Evolutionary conservation across 2,113 vertebrate species (phyloP).

Genomic region (Pelodiscus sinensis): DNA sequence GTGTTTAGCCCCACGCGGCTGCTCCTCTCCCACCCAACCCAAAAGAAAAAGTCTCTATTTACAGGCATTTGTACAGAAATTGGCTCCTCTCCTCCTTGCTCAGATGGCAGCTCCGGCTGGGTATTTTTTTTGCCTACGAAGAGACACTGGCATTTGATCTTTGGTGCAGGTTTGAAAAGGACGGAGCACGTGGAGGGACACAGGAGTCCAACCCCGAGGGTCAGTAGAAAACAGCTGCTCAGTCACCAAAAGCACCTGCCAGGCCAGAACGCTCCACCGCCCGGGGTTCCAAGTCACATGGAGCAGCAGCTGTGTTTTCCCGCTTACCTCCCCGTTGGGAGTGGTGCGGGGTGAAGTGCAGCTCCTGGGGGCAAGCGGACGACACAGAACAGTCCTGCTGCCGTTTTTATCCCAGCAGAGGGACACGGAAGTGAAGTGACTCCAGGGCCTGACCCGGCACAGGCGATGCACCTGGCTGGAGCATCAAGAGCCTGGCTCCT

Average conservation of each 20-base stretch:
- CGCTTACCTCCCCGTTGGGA: background rate
- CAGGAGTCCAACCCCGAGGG: background rate
- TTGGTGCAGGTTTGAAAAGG: slow-evolving; percentile 78
- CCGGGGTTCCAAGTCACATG: accelerated
- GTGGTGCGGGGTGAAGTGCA: background rate
- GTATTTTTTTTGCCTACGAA: background rate
- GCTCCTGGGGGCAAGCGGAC: slow-evolving; percentile 21
- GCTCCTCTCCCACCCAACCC: background rate
- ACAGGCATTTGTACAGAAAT: slow-evolving; percentile 44
- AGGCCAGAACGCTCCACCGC: background rate
- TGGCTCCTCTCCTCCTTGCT: slow-evolving; percentile 1
- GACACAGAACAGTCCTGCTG: accelerated
- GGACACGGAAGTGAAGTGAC: background rate
- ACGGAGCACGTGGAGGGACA: background rate
- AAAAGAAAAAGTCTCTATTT: slow-evolving; percentile 8
- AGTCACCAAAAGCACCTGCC: background rate
- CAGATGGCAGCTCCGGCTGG: slow-evolving; percentile 6
- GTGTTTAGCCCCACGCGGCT: accelerated
- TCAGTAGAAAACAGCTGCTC: background rate
- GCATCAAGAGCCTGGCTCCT: background rate
- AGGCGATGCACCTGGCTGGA: background rate
- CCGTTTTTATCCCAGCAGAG: background rate
- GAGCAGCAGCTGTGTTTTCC: background rate
- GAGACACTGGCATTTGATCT: slow-evolving; percentile 75
- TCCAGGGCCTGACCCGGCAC: background rate